Evolutionary conservation across 2,888 invertebrate species (phyloP), one percentile per base, ranked within the genome.

Genomic region (Laspeyria flexula): DNA sequence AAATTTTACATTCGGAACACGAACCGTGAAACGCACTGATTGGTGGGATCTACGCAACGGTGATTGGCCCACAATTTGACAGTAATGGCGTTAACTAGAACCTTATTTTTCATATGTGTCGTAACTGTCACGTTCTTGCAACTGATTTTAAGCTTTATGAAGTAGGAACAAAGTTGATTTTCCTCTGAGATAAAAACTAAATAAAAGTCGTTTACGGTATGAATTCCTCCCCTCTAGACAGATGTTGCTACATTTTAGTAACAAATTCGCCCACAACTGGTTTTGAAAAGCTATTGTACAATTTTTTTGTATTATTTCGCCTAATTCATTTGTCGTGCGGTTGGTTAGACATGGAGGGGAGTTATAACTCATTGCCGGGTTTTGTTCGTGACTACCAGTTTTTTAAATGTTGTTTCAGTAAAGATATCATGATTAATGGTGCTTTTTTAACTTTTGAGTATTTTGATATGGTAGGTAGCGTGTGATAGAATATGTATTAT

Each of bases 221-320:
- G 27, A 37, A 29, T 25, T 31, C 62, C 70, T 85, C 88, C 89
- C 89, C 88, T 85, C 73, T 80, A 84, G 86, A 84, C 91, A 92
- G 91, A 92, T 92, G 91, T 90, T 91, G 90, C 90, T 84, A 90
- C 90, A 90, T 83, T 90, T 88, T 90, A 85, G 88, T 86, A 89
- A 90, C 90, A 90, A 90, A 87, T 90, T 91, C 89, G 85, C 89
- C 89, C 86, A 90, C 89, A 85, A 85, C 83, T 80, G 80, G 82
- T 81, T 88, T 78, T 73, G 31, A 73, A 82, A 85, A 79, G 85
- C 83, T 79, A 90, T 91, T 90, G 90, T 91, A 81, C 79, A 81
- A 82, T 73, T 82, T 85, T 82, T 86, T 85, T 79, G 79, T 86
- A 85, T 90, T 88, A 86, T 90, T 89, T 88, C 80, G 83, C 84